phyloP scores from a whole-genome alignment of 2,113 vertebrate genomes.

The Zosterops hypoxanthus region DNA sequence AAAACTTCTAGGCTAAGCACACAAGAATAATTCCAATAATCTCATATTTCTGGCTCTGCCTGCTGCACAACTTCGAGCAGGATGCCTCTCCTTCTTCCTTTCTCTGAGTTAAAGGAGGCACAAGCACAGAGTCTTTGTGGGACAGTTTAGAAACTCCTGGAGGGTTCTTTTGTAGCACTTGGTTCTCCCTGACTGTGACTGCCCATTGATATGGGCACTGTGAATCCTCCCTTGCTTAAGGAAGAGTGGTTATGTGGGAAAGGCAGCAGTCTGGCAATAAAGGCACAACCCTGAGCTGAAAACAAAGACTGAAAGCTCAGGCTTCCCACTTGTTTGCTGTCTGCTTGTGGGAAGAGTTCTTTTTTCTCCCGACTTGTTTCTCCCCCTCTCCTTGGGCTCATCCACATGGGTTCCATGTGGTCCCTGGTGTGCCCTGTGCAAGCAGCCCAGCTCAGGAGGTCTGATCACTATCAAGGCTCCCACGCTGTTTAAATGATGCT shows the following conservation, averaged over 20 bases:
- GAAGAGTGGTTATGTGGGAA: background rate
- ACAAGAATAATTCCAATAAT: background rate
- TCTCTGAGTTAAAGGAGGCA: background rate
- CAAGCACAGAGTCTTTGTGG: background rate
- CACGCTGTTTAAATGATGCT: background rate
- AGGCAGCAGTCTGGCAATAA: background rate
- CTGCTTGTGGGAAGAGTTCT: background rate
- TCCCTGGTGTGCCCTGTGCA: background rate
- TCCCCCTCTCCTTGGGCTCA: background rate
- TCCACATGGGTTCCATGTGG: rapidly evolving
- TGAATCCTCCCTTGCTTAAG: background rate
- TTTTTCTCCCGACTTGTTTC: background rate
- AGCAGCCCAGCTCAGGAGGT: background rate
- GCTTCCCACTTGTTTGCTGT: background rate
- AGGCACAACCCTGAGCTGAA: background rate
- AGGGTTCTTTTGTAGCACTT: background rate
- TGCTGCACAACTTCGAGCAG: background rate
- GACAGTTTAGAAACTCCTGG: background rate
- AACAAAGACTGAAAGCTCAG: background rate
- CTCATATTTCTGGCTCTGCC: background rate
- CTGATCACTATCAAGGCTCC: background rate
- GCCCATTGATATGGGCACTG: rapidly evolving
- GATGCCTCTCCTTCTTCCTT: background rate
- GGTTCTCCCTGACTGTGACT: background rate
- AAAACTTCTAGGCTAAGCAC: background rate